These are phyloP conservation scores for Sphaerophoria rueppellii DNA, from an alignment of 2,888 invertebrate genomes.

Conservation along the genomic window DNA sequence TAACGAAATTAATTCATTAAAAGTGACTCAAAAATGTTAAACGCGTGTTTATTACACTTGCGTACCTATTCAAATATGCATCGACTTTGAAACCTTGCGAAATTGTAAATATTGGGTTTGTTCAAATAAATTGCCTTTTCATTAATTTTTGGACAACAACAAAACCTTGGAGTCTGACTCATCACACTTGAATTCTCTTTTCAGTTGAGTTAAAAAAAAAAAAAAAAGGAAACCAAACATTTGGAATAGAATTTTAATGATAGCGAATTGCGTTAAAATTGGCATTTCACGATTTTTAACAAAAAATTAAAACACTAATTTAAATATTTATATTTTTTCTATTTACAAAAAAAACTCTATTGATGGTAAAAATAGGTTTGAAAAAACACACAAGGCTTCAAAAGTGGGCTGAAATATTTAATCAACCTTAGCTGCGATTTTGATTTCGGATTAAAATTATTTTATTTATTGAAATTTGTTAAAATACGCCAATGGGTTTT, in stretches of 20 bases:
- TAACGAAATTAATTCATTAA: conserved; percentile 24
- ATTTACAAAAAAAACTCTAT: conserved; percentile 43
- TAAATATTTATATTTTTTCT: conserved; percentile 7
- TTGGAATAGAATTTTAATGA: conserved; percentile 71
- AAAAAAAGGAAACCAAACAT: conserved; percentile 20
- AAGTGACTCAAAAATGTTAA: conserved; percentile 28
- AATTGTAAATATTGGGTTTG: conserved; percentile 33
- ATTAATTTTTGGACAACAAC: background rate
- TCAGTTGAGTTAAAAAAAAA: background rate
- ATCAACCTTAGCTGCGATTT: conserved; percentile 49
- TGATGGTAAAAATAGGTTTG: conserved; percentile 46
- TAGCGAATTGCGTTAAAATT: conserved; percentile 67
- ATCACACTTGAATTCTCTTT: background rate
- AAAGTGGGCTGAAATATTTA: conserved; percentile 50
- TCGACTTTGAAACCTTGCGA: conserved; percentile 34
- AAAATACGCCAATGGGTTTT: conserved; percentile 51
- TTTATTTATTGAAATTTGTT: conserved; percentile 27
- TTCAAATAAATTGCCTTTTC: background rate
- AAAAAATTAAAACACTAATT: background rate
- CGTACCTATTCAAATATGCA: conserved; percentile 53
- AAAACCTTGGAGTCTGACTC: conserved; percentile 54
- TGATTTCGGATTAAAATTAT: conserved; percentile 8
- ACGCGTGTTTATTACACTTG: conserved; percentile 39
- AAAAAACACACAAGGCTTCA: conserved; percentile 31
- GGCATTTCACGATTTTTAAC: conserved; percentile 57